Base-by-base conservation (phyloP, 2,113 vertebrate genomes). In the Zapus hudsonius region DNA sequence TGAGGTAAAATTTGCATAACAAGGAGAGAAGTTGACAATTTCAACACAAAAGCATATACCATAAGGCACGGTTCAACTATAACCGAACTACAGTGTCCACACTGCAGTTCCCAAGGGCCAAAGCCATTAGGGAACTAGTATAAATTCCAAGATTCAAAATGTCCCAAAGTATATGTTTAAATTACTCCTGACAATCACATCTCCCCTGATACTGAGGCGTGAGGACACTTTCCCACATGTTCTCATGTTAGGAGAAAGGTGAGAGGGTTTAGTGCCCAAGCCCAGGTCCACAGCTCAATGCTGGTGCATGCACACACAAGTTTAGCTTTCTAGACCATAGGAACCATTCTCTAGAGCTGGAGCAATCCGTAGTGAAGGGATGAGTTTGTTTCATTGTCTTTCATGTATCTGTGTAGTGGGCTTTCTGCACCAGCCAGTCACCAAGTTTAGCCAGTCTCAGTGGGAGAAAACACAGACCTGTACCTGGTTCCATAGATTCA, bases 1-100 rank as follows among this genome's bases (percentile, higher is more conserved):
- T 94, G 33, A 25, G 7, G 80, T 10, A 64, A 66, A 52, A 76
- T 52, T 61, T 67, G 29, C 20, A 92, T 40, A 47, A 84, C 74
- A 66, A 79, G 22, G n/a, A 42, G 8, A 84, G 11, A 88, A 29
- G 52, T 73, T 64, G 3, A 36, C 70, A 33, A 13, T 67, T 40
- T 73, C 33, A 90, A 91, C 15, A 44, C 4, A 87, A 19, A 87
- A 92, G 23, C 25, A 42, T 10, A 69, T 12, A 63, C 12, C 4
- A 19, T 10, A 69, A 61, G 15, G 17, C 10, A 47, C 8, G 57
- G 5, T 55, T 59, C 7, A 27, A 16, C 40, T 69, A 52, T n/a
- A 27, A 3, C 23, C 52, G 3, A 1, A 29, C 52, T 33, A 38
- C 42, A n/a, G n/a, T 27, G 36, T 86, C 52, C 80, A 72, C 25